phyloP scores from a whole-genome alignment of 2,797 vertebrate species.

The Geotrypetes seraphini region DNA sequence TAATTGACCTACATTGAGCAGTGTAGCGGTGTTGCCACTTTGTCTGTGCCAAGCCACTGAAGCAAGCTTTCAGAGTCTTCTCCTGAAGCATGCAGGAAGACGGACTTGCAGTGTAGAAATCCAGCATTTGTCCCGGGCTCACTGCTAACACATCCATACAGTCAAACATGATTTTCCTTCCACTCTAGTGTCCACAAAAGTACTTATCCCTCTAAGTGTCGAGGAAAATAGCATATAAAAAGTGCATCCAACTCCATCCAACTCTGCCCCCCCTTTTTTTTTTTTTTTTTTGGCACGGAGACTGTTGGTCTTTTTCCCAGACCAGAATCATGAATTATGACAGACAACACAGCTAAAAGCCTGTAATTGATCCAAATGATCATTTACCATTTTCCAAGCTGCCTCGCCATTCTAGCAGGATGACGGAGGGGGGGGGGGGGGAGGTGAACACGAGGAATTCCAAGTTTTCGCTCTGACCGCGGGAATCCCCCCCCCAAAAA shows the following conservation, averaged over 20 bases:
- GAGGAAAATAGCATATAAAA: slow-evolving; percentile 66
- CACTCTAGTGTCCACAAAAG: slow-evolving; percentile 58
- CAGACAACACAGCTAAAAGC: slow-evolving; percentile 67
- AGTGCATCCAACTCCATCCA: slow-evolving; percentile 92
- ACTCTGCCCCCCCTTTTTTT: slow-evolving; percentile 68
- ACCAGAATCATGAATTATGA: slow-evolving; percentile 84
- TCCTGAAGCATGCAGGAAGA: slow-evolving; percentile 88
- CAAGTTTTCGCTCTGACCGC: slow-evolving; percentile 41
- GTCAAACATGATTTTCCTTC: slow-evolving; percentile 82
- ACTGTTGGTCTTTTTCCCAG: slow-evolving; percentile 77
- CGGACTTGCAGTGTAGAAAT: slow-evolving; percentile 83
- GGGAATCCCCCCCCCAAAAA: too few species aligned
- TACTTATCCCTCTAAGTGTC: slow-evolving; percentile 61
- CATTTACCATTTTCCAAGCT: slow-evolving; percentile 66
- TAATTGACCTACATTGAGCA: slow-evolving; percentile 82
- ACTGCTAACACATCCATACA: slow-evolving; percentile 85
- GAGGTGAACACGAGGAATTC: slow-evolving; percentile 40
- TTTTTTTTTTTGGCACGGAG: slow-evolving; percentile 72
- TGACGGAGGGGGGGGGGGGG: slow-evolving; percentile 53
- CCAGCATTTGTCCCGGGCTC: slow-evolving; percentile 76
- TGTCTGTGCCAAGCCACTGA: slow-evolving; percentile 78
- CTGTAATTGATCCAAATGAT: slow-evolving; percentile 71
- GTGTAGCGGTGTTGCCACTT: slow-evolving; percentile 87
- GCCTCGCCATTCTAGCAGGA: slow-evolving; percentile 57
- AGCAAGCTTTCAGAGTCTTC: slow-evolving; percentile 79